Base-by-base conservation (phyloP, 2,797 vertebrate genomes). In the Pagetopsis macropterus region DNA sequence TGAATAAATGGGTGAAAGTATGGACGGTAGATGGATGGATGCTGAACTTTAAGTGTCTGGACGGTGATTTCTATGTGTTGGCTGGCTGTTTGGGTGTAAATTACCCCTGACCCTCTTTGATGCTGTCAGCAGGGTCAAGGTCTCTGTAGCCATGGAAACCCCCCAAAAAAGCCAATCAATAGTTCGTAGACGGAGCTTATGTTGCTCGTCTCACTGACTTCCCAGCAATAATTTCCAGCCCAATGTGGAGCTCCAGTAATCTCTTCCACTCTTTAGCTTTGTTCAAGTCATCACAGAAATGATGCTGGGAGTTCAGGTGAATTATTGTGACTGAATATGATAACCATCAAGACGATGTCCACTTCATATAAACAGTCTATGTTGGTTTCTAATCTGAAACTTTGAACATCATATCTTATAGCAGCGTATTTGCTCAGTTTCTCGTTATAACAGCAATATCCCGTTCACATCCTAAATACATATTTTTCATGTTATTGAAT, bases 21-120 rank as follows among this genome's bases (percentile, higher is more conserved):
- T 27, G 48, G 37, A 41, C 0, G 3, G 14, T 27, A 27, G 68
- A 2, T 19, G 33, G 52, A 27, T 3, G 31, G 31, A 48, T 13
- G 21, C n/a, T 75, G 77, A 71, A 75, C 76, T 80, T 50, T 78
- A 37, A 44, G 43, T 69, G 52, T 27, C 52, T 45, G 48, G 51
- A 23, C 2, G 10, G 46, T 81, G 50, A 65, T 81, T 57, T 81
- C 68, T 79, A 64, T 74, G 61, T 66, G 65, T 64, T 78, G 82
- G 58, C 21, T 41, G 54, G 15, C 33, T 78, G 70, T 82, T 79
- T 81, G 70, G 63, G 72, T 59, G 76, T 69, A 72, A 84, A 80
- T 14, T 76, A 74, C 58, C 69, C 70, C 19, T 56, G 59, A 60
- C 57, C 71, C 65, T 16, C 10, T 0, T 41, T 77, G 71, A 52